Percentiles rank a stretch among this genome's conserved stretches.
Evolutionary conservation across 1,140 invertebrate species (phyloP).

Genomic region (Megalonaias nervosa): DNA sequence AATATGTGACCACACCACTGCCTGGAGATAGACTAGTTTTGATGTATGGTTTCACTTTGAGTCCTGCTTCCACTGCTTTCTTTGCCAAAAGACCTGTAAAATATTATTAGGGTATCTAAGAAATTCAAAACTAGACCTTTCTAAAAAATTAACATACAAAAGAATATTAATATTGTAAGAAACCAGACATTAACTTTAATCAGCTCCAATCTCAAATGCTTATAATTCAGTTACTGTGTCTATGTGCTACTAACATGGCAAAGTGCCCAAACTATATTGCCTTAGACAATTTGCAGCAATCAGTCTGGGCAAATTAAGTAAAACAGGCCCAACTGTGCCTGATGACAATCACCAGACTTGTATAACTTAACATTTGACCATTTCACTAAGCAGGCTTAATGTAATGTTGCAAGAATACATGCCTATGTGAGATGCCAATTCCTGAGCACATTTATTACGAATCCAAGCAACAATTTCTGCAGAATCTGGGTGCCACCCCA

Average conservation of each 20-base stretch:
- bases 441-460: too few relatives aligned
- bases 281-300: neutral
- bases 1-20: conserved; percentile 98
- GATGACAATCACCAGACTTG: too few relatives aligned
- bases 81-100: conserved; percentile 88
- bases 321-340: too few relatives aligned
- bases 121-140: neutral
- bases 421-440: too few relatives aligned
- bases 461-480: too few relatives aligned
- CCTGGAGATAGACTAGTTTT: conserved; percentile 98
- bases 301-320: neutral
- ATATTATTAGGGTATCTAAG: conserved; percentile 1
- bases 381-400: too few relatives aligned
- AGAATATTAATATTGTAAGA: too few relatives aligned
- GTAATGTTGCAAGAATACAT: too few relatives aligned
- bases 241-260: too few relatives aligned
- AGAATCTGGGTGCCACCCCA: too few relatives aligned
- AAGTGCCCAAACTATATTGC: neutral
- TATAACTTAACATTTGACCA: too few relatives aligned
- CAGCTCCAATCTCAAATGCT: neutral
- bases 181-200: neutral
- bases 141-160: neutral
- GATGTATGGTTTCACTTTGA: conserved; percentile 92
- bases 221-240: too few relatives aligned
- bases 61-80: conserved; percentile 93